Percentiles rank a stretch among this genome's conserved stretches.
Conservation (phyloP, 1,140 invertebrate species). For the Drosophila arawakana region DNA sequence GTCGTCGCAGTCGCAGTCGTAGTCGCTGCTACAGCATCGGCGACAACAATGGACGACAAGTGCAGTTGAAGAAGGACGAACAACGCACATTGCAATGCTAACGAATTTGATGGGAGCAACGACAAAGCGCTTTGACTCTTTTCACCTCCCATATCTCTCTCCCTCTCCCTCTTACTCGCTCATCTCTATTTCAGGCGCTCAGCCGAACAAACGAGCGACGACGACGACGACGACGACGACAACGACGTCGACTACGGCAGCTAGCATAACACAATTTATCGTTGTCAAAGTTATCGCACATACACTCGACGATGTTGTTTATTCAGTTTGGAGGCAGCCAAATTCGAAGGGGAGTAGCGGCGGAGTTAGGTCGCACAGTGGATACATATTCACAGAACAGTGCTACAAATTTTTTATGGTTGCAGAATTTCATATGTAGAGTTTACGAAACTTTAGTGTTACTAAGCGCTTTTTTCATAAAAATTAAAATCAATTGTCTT, state of each 20-base stretch:
- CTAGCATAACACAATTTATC: constrained; percentile 61
- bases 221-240: constrained; percentile 6
- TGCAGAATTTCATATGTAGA: background rate
- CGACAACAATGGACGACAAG: constrained; percentile 29
- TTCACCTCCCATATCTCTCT: constrained; percentile 17
- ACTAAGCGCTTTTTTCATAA: too few species aligned
- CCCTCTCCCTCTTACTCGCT: background rate
- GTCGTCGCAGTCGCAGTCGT: background rate
- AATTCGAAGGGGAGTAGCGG: constrained; percentile 25
- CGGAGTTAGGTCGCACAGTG: constrained; percentile 32
- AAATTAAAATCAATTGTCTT: too few species aligned
- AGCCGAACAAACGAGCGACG: constrained; percentile 32
- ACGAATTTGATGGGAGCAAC: constrained; percentile 45
- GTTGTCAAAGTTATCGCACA: constrained; percentile 58
- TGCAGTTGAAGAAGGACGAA: constrained; percentile 29
- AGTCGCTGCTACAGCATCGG: background rate
- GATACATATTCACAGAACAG: background rate
- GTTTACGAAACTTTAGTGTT: too few species aligned
- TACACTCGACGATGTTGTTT: constrained; percentile 29
- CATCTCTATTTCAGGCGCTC: constrained; percentile 20
- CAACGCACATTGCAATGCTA: constrained; percentile 41
- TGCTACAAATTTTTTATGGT: background rate
- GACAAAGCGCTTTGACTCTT: constrained; percentile 32
- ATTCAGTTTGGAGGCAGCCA: constrained; percentile 33
- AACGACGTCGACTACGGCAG: constrained; percentile 15